Conservation (phyloP, 2,797 vertebrate species). For the Anguilla obscura region DNA sequence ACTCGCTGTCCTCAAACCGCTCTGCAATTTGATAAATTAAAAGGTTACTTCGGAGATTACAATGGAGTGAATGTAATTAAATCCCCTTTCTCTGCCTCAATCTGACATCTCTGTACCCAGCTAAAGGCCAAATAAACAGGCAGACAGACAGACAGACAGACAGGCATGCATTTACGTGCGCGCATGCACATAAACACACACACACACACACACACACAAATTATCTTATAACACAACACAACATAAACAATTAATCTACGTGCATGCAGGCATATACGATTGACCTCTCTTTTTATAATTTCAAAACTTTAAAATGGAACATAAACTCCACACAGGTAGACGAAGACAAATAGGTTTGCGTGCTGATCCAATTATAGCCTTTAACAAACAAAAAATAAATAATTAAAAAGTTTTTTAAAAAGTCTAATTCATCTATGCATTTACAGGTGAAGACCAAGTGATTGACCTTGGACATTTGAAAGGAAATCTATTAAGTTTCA, state of each 20-base stretch:
- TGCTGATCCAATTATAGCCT: background rate
- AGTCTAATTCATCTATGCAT: constrained; percentile 41
- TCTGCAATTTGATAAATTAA: constrained; percentile 63
- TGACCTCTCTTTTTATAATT: background rate
- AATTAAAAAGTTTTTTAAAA: background rate
- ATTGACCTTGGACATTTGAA: constrained; percentile 49
- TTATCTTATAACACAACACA: background rate
- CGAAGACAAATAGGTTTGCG: constrained; percentile 10
- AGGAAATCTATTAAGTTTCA: constrained; percentile 44
- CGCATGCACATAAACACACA: background rate
- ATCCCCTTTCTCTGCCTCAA: constrained; percentile 42
- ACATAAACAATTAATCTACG: background rate
- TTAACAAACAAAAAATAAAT: constrained; percentile 33
- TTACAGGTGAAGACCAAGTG: constrained; percentile 45
- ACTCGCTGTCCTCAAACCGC: constrained; percentile 40
- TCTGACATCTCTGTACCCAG: constrained; percentile 10
- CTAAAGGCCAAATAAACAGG: background rate
- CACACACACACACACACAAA: background rate
- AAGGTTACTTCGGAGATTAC: constrained; percentile 62
- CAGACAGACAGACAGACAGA: background rate
- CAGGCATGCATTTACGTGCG: no score
- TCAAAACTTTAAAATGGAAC: background rate
- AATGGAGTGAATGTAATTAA: constrained; percentile 48
- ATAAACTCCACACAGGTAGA: background rate
- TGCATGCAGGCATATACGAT: background rate